These are phyloP conservation scores for Clarias fuscus DNA, from an alignment of 2,797 vertebrate species.

Conservation along the genomic window DNA sequence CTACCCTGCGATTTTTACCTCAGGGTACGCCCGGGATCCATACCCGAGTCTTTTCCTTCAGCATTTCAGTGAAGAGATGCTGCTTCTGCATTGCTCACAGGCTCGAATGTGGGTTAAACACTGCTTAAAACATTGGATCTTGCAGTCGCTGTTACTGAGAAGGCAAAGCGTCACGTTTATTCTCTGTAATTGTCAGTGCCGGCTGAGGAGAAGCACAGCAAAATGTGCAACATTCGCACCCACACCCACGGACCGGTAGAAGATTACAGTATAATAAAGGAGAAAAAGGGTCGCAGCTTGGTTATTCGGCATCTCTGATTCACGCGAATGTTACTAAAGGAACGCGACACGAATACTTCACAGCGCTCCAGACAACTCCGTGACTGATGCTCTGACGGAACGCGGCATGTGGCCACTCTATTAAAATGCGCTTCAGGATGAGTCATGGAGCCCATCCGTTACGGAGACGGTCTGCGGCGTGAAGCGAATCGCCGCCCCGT, in stretches of 20 bases:
- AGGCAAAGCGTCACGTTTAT: constrained; percentile 9
- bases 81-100: neutral
- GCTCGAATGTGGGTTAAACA: neutral
- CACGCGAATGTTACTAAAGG: constrained; percentile 12
- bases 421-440: constrained; percentile 38
- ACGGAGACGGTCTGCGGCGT: constrained; percentile 34
- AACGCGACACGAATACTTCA: constrained; percentile 4
- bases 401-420: constrained; percentile 10
- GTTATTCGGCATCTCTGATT: constrained; percentile 4
- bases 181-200: neutral
- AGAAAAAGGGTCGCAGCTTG: neutral
- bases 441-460: constrained; percentile 41
- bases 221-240: neutral
- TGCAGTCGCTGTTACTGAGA: neutral
- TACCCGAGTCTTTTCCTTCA: neutral
- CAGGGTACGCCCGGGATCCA: neutral
- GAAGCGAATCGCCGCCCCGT: constrained; percentile 24
- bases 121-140: constrained; percentile 7
- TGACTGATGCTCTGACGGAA: constrained; percentile 39
- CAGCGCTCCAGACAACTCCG: constrained; percentile 5
- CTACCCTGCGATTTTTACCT: neutral
- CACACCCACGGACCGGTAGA: neutral
- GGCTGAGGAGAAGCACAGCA: constrained; percentile 3
- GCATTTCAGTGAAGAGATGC: constrained; percentile 18
- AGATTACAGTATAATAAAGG: constrained; percentile 4